A percentile compares a stretch with the other conserved stretches of the same genome.
Evolutionary conservation across 2,888 invertebrate species (phyloP).

Genomic region (Tachina grossa): DNA sequence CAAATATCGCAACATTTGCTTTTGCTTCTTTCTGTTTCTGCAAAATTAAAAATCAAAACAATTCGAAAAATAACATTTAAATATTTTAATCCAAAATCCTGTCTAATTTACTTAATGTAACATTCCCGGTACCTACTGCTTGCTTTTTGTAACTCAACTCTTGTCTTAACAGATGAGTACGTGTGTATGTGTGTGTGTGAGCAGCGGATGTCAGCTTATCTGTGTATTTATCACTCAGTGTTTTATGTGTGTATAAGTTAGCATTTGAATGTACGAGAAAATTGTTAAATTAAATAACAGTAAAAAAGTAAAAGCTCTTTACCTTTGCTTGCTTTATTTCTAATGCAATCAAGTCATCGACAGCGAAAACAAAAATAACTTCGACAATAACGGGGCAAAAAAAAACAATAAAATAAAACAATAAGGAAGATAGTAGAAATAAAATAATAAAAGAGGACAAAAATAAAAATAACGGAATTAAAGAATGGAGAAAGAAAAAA

Average conservation of each 20-base stretch:
- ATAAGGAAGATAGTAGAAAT: slow-evolving; percentile 54
- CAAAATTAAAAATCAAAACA: slow-evolving; percentile 65
- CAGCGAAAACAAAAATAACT: slow-evolving; percentile 29
- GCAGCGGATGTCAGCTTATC: neutral
- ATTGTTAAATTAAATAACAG: slow-evolving; percentile 58
- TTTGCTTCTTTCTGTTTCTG: neutral
- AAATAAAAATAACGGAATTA: slow-evolving; percentile 22
- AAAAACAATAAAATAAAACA: slow-evolving; percentile 27
- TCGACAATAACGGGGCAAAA: slow-evolving; percentile 14
- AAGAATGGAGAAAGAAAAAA: slow-evolving; percentile 52
- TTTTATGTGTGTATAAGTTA: slow-evolving; percentile 2
- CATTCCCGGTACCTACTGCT: neutral
- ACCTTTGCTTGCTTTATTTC: slow-evolving; percentile 66
- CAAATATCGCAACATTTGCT: neutral
- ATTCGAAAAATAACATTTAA: slow-evolving; percentile 64
- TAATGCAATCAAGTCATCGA: slow-evolving; percentile 73
- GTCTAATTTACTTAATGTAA: slow-evolving; percentile 48
- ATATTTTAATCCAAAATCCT: slow-evolving; percentile 66
- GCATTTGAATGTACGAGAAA: slow-evolving; percentile 57
- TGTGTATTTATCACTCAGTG: neutral
- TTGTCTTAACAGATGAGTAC: neutral
- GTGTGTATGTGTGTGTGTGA: no score
- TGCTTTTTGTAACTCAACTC: neutral
- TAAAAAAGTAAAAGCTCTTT: slow-evolving; percentile 47
- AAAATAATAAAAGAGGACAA: slow-evolving; percentile 42